A percentile compares a stretch with the other conserved stretches of the same genome.
phyloP scores from a whole-genome alignment of 1,140 invertebrate species.

The Cryptotermes secundus region DNA sequence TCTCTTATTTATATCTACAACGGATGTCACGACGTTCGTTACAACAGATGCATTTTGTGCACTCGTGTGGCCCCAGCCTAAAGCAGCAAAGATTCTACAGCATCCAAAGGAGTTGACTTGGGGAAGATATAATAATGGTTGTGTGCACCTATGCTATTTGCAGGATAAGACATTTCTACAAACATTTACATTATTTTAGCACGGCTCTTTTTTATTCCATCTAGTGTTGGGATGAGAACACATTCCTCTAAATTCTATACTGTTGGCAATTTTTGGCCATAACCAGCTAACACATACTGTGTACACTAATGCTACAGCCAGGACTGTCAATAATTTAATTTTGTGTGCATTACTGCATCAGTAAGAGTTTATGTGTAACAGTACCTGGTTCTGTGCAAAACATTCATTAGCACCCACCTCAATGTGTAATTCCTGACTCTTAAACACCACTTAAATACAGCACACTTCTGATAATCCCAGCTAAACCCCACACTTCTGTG shows the following conservation, averaged over 20 bases:
- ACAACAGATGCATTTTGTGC: too few species aligned
- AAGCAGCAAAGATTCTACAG: constrained; percentile 2
- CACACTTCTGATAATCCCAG: background rate
- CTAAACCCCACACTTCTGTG: background rate
- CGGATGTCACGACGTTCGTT: too few species aligned
- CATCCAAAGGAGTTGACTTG: background rate
- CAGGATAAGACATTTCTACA: background rate
- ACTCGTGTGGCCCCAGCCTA: too few species aligned
- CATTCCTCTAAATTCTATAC: background rate
- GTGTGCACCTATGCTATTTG: background rate
- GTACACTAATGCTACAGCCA: background rate
- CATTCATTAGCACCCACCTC: background rate
- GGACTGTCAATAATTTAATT: background rate
- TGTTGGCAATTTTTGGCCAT: background rate
- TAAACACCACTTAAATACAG: background rate
- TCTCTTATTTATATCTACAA: too few species aligned
- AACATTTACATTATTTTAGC: background rate
- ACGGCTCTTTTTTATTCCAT: background rate
- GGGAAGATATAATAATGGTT: background rate
- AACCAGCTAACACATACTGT: background rate
- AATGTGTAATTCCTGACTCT: background rate
- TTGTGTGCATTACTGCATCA: background rate
- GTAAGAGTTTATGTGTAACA: background rate
- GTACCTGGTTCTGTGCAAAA: background rate
- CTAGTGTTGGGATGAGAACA: background rate